A percentile compares a stretch with the other conserved stretches of the same genome.
Conservation (phyloP, 2,113 vertebrate genomes). For the Mungos mungo region DNA sequence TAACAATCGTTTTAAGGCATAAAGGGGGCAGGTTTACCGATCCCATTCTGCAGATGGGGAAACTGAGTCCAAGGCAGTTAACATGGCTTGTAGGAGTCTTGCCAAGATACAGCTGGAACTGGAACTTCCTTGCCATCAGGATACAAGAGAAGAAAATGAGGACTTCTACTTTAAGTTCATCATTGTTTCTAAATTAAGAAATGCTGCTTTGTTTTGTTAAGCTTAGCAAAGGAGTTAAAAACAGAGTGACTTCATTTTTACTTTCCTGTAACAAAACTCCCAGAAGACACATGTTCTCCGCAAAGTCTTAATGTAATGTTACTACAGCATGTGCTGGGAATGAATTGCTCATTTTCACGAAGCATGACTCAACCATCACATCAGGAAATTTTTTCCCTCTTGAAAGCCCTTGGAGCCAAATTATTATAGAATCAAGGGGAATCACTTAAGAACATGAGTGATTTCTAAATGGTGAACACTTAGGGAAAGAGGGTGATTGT, state of each 20-base stretch:
- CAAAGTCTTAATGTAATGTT: background rate
- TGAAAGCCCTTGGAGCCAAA: constrained; percentile 5
- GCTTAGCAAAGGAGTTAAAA: constrained; percentile 30
- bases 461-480: background rate
- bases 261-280: background rate
- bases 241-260: background rate
- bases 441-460: background rate
- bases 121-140: background rate
- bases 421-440: background rate
- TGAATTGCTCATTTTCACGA: constrained; percentile 11
- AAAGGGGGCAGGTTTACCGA: background rate
- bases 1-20: background rate
- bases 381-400: background rate
- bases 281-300: background rate
- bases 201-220: background rate
- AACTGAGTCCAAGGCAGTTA: background rate
- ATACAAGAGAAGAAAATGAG: background rate
- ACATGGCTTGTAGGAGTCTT: background rate
- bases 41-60: background rate
- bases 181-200: background rate
- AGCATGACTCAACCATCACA: constrained; percentile 20
- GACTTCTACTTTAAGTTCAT: background rate
- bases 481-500: background rate
- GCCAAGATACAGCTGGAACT: background rate
- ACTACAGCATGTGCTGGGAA: background rate